Base-by-base conservation (phyloP, 2,888 invertebrate species). In the Protula sp. region DNA sequence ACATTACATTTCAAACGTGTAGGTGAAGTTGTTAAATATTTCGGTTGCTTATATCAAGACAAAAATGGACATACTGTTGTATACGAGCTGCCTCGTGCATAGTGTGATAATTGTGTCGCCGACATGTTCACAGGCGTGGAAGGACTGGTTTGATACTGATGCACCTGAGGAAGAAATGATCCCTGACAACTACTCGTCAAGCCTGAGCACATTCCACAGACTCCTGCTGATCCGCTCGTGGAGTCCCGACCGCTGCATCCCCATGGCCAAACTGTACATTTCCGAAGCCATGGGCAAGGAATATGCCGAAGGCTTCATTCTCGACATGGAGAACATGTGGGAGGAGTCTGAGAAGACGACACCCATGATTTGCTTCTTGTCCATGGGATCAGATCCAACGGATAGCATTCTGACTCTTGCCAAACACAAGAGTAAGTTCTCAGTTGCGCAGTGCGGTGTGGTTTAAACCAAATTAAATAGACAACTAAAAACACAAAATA, bases 351-450 rank as follows among this genome's bases (percentile, higher is more conserved):
- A 92, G 78, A 88, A 90, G 1, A 85, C 89, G 30, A 88, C 91
- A 0, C 97, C 97, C 0, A 86, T 97, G 27, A 89, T 94, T 68
- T 95, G 95, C 73, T 89, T 97, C 70, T 83, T 97, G 24, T 94
- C 94, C 0, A 94, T 92, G 72, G 95, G 97, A 0, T 94, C 94
- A 0, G 97, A 97, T 84, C 97, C 97, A 1, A 94, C 94, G n/a
- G 89, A 91, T 9, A 93, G 94, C 83, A 93, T 97, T 66, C 89
- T 89, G 47, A 83, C 86, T 9, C 82, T 95, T 54, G 92, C 95
- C 1, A 95, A 94, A 82, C 84, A 87, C 57, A 90, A 91, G 82
- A 88, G 89, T 72, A 89, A 38, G 38, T 38, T 38, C 19, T 14
- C 19, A 38, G 50, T 19, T 26, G 24, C 24, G 22, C 5, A 24